These are phyloP conservation scores for Anaspis maculata DNA, from an alignment of 2,888 invertebrate genomes.

Conservation along the genomic window DNA sequence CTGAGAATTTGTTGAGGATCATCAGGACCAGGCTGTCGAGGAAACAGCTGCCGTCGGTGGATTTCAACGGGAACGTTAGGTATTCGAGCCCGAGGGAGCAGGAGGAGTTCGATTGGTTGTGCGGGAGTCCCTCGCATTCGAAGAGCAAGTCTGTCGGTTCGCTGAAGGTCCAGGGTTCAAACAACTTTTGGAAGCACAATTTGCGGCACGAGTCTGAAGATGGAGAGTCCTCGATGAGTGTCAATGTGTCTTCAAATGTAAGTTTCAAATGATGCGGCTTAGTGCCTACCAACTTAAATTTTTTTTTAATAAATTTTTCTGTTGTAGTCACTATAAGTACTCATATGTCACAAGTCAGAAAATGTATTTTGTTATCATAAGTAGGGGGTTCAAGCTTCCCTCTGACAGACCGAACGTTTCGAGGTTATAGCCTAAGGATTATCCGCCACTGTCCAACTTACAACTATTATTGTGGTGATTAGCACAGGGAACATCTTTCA, in stretches of 20 bases:
- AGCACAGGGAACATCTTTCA: no score
- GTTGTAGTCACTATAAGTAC: no score
- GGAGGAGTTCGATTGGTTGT: constrained; percentile 71
- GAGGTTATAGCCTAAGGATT: no score
- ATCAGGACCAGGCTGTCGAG: constrained; percentile 68
- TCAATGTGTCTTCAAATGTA: constrained; percentile 22
- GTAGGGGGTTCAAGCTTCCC: no score
- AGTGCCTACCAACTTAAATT: no score
- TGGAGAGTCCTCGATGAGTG: no score
- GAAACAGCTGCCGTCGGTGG: constrained; percentile 63
- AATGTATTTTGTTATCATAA: no score
- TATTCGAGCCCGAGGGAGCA: constrained; percentile 54
- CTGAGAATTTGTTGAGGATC: constrained; percentile 57
- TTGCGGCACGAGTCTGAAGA: constrained; percentile 20
- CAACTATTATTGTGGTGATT: no score
- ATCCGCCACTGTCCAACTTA: no score
- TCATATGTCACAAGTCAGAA: no score
- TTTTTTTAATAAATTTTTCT: no score
- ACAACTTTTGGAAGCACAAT: constrained; percentile 35
- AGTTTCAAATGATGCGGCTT: constrained; percentile 38
- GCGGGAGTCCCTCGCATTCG: constrained; percentile 42
- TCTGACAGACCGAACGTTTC: no score
- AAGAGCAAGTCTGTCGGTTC: constrained; percentile 9
- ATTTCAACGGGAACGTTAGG: constrained; percentile 63
- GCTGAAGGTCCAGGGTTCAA: constrained; percentile 13